Conservation (phyloP, 2,888 invertebrate genomes). For the Dilophus febrilis region DNA sequence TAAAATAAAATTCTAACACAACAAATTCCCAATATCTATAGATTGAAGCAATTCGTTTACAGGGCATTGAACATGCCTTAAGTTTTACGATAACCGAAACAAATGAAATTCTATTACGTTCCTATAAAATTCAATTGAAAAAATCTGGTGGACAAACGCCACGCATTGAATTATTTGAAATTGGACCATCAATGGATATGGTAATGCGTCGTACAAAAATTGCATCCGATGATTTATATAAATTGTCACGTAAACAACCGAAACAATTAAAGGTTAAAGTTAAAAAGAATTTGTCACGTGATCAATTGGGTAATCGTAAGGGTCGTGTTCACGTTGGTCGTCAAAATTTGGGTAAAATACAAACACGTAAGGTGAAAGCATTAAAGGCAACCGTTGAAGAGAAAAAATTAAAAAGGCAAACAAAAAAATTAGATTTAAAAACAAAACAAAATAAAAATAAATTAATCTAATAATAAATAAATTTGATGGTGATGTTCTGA, state of each 20-base stretch:
- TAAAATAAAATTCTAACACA: neutral
- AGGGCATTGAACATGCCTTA: conserved; percentile 86
- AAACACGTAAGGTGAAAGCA: conserved; percentile 84
- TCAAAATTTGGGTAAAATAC: conserved; percentile 67
- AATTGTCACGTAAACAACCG: conserved; percentile 63
- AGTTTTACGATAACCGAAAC: conserved; percentile 71
- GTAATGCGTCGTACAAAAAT: conserved; percentile 69
- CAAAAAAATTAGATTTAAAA: conserved; percentile 31
- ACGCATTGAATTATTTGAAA: conserved; percentile 80
- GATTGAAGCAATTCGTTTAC: conserved; percentile 65
- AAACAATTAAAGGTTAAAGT: conserved; percentile 59
- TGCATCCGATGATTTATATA: conserved; percentile 78
- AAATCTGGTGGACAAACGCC: conserved; percentile 83
- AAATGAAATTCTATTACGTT: conserved; percentile 60
- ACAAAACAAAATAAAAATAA: too few relatives aligned
- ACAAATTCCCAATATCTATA: conserved; percentile 19
- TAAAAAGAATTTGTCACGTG: conserved; percentile 80
- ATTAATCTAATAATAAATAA: too few relatives aligned
- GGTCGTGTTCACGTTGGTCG: conserved; percentile 87
- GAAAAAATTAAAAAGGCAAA: conserved; percentile 39
- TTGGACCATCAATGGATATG: conserved; percentile 86
- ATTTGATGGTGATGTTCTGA: too few relatives aligned
- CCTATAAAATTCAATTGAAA: conserved; percentile 64
- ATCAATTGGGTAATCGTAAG: conserved; percentile 74
- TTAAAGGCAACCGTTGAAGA: conserved; percentile 57